These are phyloP conservation scores for Drosophila persimilis DNA, from an alignment of 1,140 invertebrate species.

Conservation along the genomic window DNA sequence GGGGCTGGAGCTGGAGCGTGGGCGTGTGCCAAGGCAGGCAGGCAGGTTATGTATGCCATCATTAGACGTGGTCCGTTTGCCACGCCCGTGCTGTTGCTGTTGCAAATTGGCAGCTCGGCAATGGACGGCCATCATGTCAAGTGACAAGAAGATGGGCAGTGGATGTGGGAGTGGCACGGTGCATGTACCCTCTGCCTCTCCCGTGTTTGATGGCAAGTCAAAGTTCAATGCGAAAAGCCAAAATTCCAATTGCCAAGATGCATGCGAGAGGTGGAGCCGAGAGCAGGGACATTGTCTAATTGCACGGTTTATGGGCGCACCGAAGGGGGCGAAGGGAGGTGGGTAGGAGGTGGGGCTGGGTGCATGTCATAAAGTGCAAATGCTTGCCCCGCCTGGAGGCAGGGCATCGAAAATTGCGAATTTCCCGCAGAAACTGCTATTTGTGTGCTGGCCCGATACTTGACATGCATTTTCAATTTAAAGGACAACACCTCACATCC, in stretches of 20 bases:
- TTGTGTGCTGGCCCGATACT: constrained; percentile 61
- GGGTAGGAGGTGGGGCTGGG: background rate
- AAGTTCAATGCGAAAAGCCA: constrained; percentile 72
- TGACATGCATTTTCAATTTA: constrained; percentile 81
- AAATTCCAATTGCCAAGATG: constrained; percentile 77
- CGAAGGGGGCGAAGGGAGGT: background rate
- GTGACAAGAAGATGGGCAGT: constrained; percentile 54
- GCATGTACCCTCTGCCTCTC: background rate
- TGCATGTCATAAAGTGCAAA: constrained; percentile 73
- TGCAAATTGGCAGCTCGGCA: constrained; percentile 76
- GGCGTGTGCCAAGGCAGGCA: constrained; percentile 25
- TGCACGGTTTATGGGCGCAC: constrained; percentile 65
- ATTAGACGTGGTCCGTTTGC: constrained; percentile 79
- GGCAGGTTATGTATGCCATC: constrained; percentile 77
- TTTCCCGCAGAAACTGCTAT: constrained; percentile 52
- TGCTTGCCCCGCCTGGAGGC: constrained; percentile 33
- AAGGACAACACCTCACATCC: constrained; percentile 55
- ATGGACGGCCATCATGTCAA: constrained; percentile 70
- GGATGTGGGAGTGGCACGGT: too few species aligned
- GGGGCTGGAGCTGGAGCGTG: constrained; percentile 19
- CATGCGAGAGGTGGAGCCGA: constrained; percentile 4
- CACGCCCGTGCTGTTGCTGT: constrained; percentile 73
- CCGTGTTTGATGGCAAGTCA: constrained; percentile 63
- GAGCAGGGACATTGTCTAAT: constrained; percentile 65
- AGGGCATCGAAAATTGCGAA: constrained; percentile 51